Percentiles rank a stretch among this genome's conserved stretches.
Conservation (phyloP, 2,113 vertebrate species). For the Saguinus midas region DNA sequence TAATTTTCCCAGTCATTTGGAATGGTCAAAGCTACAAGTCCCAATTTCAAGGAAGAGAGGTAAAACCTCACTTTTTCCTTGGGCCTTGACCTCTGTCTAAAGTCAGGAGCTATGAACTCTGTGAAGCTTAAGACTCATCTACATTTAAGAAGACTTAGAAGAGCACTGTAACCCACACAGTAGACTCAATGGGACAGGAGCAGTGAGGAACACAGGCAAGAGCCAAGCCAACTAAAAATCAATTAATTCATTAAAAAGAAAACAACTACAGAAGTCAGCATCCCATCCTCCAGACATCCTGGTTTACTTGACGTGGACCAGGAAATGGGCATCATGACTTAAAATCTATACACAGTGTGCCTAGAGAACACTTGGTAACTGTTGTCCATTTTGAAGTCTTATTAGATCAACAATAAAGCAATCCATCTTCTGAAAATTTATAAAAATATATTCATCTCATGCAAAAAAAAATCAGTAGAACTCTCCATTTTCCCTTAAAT, state of each 20-base stretch:
- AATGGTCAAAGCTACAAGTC: background rate
- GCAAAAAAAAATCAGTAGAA: background rate
- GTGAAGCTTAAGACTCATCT: background rate
- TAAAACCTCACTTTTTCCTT: background rate
- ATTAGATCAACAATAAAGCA: background rate
- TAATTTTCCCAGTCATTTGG: background rate
- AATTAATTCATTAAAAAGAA: background rate
- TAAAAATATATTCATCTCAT: constrained; percentile 9
- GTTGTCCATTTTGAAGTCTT: background rate
- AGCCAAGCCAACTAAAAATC: background rate
- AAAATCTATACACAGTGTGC: background rate
- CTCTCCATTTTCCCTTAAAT: background rate
- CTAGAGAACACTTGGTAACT: background rate
- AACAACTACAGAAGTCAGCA: background rate
- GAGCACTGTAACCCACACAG: background rate
- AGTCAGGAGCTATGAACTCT: background rate
- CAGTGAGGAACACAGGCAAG: background rate
- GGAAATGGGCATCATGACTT: background rate
- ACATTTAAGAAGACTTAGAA: background rate
- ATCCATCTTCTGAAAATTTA: constrained; percentile 1
- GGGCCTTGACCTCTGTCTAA: background rate
- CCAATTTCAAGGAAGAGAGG: background rate
- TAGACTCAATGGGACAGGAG: background rate
- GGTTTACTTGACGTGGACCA: background rate
- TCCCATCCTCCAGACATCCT: background rate